Conservation (phyloP, 2,113 vertebrate species). For the Erythrocebus patas region DNA sequence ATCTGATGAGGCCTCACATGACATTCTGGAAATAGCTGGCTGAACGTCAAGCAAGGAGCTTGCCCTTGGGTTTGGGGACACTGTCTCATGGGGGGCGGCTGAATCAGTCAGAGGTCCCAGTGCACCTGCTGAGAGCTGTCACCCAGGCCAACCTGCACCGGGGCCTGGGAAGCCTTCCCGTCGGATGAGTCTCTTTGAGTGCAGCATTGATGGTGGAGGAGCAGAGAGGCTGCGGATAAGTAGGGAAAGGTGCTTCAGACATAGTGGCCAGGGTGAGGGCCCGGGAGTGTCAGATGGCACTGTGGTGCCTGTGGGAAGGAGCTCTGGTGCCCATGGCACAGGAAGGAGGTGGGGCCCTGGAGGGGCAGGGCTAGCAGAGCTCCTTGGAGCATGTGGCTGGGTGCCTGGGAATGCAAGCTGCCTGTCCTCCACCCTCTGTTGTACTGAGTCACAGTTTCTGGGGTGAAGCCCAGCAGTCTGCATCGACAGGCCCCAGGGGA, state of each 20-base stretch:
- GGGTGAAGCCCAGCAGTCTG: too few relatives aligned
- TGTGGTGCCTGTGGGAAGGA: background rate
- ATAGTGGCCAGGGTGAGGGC: background rate
- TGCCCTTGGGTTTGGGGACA: background rate
- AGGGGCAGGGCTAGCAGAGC: background rate
- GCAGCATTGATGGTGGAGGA: background rate
- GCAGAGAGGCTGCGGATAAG: background rate
- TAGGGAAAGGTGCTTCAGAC: background rate
- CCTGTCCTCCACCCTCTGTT: accelerated
- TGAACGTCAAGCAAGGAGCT: accelerated
- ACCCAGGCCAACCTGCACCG: accelerated
- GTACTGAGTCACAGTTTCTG: background rate
- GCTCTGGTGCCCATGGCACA: accelerated
- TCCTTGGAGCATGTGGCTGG: background rate
- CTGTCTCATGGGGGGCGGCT: background rate
- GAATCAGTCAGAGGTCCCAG: background rate
- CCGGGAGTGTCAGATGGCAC: background rate
- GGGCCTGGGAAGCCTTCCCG: background rate
- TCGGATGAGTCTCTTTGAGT: too few relatives aligned
- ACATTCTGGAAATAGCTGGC: background rate
- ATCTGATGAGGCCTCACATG: accelerated
- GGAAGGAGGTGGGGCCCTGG: background rate
- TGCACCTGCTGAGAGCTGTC: background rate
- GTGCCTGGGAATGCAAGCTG: background rate
- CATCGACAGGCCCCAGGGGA: accelerated